Conservation (phyloP, 2,797 vertebrate species). For the Clarias fuscus region DNA sequence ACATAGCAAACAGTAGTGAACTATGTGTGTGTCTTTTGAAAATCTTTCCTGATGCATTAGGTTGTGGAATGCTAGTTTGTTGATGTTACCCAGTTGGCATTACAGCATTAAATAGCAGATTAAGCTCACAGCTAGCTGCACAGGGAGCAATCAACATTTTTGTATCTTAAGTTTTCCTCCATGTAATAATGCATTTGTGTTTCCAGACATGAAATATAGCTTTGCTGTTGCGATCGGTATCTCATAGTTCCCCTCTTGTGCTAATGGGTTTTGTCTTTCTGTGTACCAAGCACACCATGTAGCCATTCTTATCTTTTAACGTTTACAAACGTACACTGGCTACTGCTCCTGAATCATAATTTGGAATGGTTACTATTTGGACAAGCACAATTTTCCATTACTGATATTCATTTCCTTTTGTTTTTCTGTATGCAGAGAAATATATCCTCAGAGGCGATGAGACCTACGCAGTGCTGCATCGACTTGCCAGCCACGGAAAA, state of each 20-base stretch:
- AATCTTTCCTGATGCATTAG: not conserved
- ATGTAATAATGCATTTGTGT: not conserved
- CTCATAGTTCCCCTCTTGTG: not conserved
- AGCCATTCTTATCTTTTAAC: not conserved
- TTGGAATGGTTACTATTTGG: not conserved
- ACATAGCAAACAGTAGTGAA: too few relatives aligned
- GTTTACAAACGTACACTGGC: not conserved
- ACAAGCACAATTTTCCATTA: not conserved
- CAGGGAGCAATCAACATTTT: not conserved
- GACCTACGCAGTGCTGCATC: constrained; percentile 79
- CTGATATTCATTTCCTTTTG: not conserved
- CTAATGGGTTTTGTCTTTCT: not conserved
- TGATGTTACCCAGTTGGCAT: not conserved
- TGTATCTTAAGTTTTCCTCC: not conserved
- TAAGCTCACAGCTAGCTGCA: not conserved
- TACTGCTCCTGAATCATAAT: not conserved
- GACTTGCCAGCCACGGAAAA: constrained; percentile 73
- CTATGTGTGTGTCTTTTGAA: not conserved
- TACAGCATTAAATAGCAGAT: not conserved
- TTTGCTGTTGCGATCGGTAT: not conserved
- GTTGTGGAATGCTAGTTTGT: not conserved
- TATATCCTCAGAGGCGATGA: constrained; percentile 81
- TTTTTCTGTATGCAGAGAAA: constrained; percentile 69
- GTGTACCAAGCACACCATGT: not conserved
- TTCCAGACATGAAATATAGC: not conserved